A percentile compares a stretch with the other conserved stretches of the same genome.
phyloP scores from a whole-genome alignment of 2,113 vertebrate species.

The Lethenteron camtschaticum region DNA sequence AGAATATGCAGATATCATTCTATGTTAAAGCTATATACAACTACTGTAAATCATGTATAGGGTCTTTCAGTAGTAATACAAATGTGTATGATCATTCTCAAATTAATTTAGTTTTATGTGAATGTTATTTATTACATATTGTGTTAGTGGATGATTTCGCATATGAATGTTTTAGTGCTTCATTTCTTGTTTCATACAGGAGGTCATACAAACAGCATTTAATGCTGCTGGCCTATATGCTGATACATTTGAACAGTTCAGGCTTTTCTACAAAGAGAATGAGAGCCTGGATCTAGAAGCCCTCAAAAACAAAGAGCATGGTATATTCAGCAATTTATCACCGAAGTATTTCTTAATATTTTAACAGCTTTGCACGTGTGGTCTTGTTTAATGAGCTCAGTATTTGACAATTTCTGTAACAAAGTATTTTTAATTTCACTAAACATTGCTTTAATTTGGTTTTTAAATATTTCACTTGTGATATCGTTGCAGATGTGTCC shows the following conservation, averaged over 20 bases:
- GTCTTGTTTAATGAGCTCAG: no score
- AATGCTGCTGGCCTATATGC: conserved; percentile 28
- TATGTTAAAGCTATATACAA: no score
- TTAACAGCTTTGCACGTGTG: no score
- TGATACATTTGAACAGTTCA: conserved; percentile 33
- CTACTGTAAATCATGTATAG: not conserved
- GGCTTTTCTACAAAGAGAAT: conserved; percentile 37
- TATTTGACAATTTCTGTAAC: no score
- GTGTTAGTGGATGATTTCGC: not conserved
- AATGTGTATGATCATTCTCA: conserved; percentile 5
- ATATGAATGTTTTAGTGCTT: conserved; percentile 5
- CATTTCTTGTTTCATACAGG: conserved; percentile 17
- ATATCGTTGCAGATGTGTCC: conserved; percentile 21
- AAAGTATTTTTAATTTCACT: no score
- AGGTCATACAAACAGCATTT: conserved; percentile 32
- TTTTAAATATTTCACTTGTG: conserved; percentile 5
- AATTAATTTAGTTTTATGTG: conserved; percentile 6
- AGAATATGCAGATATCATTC: no score
- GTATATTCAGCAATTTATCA: conserved; percentile 18
- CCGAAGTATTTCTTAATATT: no score
- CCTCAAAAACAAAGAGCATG: conserved; percentile 30
- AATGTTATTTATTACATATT: not conserved
- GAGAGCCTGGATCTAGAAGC: conserved; percentile 34
- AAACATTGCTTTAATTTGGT: conserved; percentile 4
- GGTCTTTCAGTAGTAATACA: not conserved